Base-by-base conservation (phyloP, 2,113 vertebrate species). In the Larimichthys polyactis region DNA sequence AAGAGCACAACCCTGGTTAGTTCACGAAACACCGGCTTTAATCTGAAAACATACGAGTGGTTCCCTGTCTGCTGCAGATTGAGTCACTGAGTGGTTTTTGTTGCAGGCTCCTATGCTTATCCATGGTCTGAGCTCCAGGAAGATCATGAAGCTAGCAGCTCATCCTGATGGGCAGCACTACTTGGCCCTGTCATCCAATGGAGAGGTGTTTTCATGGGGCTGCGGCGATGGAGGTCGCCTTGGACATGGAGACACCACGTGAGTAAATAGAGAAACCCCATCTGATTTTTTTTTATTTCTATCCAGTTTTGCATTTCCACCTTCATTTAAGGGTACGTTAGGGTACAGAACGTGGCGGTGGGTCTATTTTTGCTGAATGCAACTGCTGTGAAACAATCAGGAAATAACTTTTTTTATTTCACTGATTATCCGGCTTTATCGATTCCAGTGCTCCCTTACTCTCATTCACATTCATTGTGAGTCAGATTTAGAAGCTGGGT, bases 111-210 rank as follows among this genome's bases (percentile, higher is more conserved):
- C 98, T 4, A 96, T 98, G 88, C 91, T 99, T 70, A 96, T 99
- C 73, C 97, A 98, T 49, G 94, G 96, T 54, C 95, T 99, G 67
- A 96, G 96, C 79, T 97, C 97, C 76, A 96, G 97, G 76, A 99
- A 98, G 90, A 97, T 99, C 66, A 88, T 97, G 86, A 98, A 98
- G 92, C 96, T 99, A 24, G 97, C 97, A 11, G 96, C 97, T 43
- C 98, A 99, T 84, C 97, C 98, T n/a, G 98, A 99, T 65, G 98
- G 98, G 3, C 98, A 99, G 87, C 98, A 99, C 87, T 98, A 97
- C 69, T 89, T 99, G 85, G 97, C 98, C 52, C 93, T 99, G 89
- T 97, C 98, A 2, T 94, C 96, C 75, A 98, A 96, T 4, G 98
- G 98, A 60, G 98, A 99, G 93, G 97, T 99, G 77, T 99, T 97